A percentile compares a stretch with the other conserved stretches of the same genome.
Conservation (phyloP, 2,797 vertebrate genomes). For the Arnoldichthys spilopterus region DNA sequence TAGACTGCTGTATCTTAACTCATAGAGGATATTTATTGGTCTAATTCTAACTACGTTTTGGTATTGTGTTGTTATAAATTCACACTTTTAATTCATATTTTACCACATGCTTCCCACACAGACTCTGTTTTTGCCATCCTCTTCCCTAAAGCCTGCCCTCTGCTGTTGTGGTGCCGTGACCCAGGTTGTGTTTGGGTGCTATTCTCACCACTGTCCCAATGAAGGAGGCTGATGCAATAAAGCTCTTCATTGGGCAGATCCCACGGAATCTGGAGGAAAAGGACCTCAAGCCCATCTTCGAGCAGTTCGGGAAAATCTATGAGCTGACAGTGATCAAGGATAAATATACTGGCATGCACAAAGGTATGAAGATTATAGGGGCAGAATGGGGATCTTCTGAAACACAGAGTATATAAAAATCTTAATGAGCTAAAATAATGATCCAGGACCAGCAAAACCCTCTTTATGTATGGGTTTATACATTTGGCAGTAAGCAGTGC, state of each 20-base stretch:
- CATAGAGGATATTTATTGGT: background rate
- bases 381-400: background rate
- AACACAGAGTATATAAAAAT: background rate
- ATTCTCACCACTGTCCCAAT: conserved; percentile 57
- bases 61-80: background rate
- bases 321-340: conserved; percentile 64
- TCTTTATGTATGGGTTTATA: background rate
- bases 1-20: background rate
- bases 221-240: conserved; percentile 56
- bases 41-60: background rate
- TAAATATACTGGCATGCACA: conserved; percentile 63
- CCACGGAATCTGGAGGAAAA: conserved; percentile 60
- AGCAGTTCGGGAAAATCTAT: conserved; percentile 61
- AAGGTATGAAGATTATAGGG: conserved; percentile 46
- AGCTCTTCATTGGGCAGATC: conserved; percentile 57
- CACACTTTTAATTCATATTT: background rate
- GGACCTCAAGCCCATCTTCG: conserved; percentile 58
- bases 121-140: conserved; percentile 7
- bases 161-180: conserved; percentile 43
- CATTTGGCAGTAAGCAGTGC: background rate
- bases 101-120: background rate
- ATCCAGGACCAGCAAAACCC: background rate
- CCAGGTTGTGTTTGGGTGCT: conserved; percentile 58
- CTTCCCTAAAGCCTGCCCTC: conserved; percentile 47
- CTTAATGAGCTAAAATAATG: background rate